A percentile compares a stretch with the other conserved stretches of the same genome.
phyloP scores from a whole-genome alignment of 2,888 invertebrate genomes.

The Julus scanicus region DNA sequence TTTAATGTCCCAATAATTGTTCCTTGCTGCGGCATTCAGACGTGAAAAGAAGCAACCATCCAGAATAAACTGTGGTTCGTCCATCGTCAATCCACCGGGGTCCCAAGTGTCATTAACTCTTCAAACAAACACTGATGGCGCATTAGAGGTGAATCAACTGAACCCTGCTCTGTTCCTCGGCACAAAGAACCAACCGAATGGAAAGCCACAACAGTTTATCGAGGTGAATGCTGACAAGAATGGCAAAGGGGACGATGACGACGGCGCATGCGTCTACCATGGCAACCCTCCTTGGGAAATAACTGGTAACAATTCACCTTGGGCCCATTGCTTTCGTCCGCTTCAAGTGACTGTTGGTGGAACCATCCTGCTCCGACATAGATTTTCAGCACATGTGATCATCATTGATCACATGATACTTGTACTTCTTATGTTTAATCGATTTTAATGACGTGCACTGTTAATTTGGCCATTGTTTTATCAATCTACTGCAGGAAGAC shows the following conservation, averaged over 20 bases:
- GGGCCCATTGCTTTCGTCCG: no score
- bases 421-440: no score
- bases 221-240: not conserved
- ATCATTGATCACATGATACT: no score
- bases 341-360: no score
- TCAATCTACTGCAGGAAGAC: no score
- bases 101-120: slow-evolving; percentile 54
- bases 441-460: no score
- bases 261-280: not conserved
- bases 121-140: slow-evolving; percentile 53
- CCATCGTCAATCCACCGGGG: slow-evolving; percentile 13
- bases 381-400: no score
- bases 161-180: not conserved
- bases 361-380: no score
- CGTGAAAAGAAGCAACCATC: slow-evolving; percentile 48
- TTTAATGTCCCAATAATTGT: slow-evolving; percentile 49
- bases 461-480: no score
- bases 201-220: not conserved
- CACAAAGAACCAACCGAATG: not conserved
- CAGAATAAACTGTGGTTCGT: slow-evolving; percentile 49
- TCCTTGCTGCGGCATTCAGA: slow-evolving; percentile 8
- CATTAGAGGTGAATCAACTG: slow-evolving; percentile 38
- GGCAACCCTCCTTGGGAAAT: not conserved
- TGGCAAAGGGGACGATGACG: not conserved
- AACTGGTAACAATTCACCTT: no score